Conservation (phyloP, 2,888 invertebrate species). For the Drosophila recens region DNA sequence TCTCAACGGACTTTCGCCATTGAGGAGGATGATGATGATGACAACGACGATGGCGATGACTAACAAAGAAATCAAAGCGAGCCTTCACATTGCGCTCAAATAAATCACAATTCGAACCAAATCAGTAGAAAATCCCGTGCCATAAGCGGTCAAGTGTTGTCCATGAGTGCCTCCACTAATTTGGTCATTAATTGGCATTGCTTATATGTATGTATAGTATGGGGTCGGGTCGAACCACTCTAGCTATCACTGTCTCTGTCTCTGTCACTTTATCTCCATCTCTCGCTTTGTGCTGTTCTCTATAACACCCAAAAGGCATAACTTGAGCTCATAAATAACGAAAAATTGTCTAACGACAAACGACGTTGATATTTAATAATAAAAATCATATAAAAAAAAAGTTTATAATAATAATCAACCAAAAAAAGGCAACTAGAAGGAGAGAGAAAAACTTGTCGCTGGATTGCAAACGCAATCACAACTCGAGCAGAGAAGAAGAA, state of each 20-base stretch:
- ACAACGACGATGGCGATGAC: slow-evolving; percentile 29
- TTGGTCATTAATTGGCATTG: slow-evolving; percentile 80
- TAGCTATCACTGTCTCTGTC: slow-evolving; percentile 23
- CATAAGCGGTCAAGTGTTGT: slow-evolving; percentile 80
- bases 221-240: slow-evolving; percentile 27
- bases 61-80: slow-evolving; percentile 79
- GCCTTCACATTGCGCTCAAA: slow-evolving; percentile 73
- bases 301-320: slow-evolving; percentile 77
- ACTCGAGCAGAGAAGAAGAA: slow-evolving; percentile 75
- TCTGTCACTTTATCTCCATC: slow-evolving; percentile 23
- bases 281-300: slow-evolving; percentile 64
- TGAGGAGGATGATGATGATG: slow-evolving; percentile 20
- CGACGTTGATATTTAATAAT: slow-evolving; percentile 75
- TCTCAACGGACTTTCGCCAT: slow-evolving; percentile 64
- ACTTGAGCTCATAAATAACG: slow-evolving; percentile 78
- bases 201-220: slow-evolving; percentile 56
- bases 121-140: slow-evolving; percentile 80
- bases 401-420: slow-evolving; percentile 73
- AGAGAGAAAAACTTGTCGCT: slow-evolving; percentile 54
- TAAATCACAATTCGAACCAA: slow-evolving; percentile 80
- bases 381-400: slow-evolving; percentile 35
- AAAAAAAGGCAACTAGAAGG: slow-evolving; percentile 52
- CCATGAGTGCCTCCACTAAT: slow-evolving; percentile 79
- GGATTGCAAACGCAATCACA: slow-evolving; percentile 73
- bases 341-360: slow-evolving; percentile 76